A percentile compares a stretch with the other conserved stretches of the same genome.
These are phyloP conservation scores for Antheraea yamamai DNA, from an alignment of 2,888 invertebrate genomes.

Conservation along the genomic window DNA sequence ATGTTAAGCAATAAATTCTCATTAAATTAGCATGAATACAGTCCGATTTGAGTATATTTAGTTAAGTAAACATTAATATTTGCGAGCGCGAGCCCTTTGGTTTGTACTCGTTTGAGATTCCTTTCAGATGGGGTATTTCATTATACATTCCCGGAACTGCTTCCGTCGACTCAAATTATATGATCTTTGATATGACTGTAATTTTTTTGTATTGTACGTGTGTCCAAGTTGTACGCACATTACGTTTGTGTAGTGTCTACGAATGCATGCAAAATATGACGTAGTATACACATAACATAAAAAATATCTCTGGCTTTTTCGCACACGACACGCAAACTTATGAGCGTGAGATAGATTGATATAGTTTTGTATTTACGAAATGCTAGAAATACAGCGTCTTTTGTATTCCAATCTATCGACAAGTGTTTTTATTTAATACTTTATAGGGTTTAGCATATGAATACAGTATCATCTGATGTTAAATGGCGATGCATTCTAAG, in stretches of 20 bases:
- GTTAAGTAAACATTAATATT: constrained; percentile 54
- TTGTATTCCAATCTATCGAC: too few relatives aligned
- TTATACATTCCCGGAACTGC: constrained; percentile 1
- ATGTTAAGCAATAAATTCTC: constrained; percentile 24
- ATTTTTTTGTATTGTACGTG: background rate
- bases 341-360: too few relatives aligned
- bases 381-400: too few relatives aligned
- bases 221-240: background rate
- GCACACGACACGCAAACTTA: too few relatives aligned
- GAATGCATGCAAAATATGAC: too few relatives aligned
- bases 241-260: background rate
- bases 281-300: too few relatives aligned
- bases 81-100: constrained; percentile 39
- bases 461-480: too few relatives aligned
- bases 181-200: constrained; percentile 9
- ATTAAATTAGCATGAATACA: constrained; percentile 31
- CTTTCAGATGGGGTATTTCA: background rate
- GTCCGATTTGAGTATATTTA: constrained; percentile 39
- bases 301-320: too few relatives aligned
- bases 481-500: too few relatives aligned
- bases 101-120: constrained; percentile 28
- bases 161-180: background rate
- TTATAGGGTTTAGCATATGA: too few relatives aligned
- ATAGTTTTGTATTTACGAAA: too few relatives aligned
- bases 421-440: too few relatives aligned